These are phyloP conservation scores for Corydoras sp. DNA, from an alignment of 2,113 vertebrate genomes.

Conservation along the genomic window DNA sequence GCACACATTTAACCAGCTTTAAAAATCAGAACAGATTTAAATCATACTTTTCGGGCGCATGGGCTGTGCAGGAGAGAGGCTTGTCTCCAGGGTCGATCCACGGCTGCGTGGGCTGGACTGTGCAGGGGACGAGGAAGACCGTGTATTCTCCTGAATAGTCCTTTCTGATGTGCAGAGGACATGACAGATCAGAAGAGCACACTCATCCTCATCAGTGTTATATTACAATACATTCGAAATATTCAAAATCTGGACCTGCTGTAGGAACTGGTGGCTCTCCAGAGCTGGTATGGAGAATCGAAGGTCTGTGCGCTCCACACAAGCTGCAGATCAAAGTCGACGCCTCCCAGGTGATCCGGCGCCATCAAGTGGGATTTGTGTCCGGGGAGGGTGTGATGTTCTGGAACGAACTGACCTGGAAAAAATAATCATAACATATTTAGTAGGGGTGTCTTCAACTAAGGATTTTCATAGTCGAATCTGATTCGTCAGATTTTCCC, in stretches of 20 bases:
- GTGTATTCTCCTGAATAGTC: slow-evolving; percentile 95
- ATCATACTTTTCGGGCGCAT: slow-evolving; percentile 80
- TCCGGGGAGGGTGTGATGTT: slow-evolving; percentile 91
- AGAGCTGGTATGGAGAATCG: slow-evolving; percentile 93
- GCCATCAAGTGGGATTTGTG: slow-evolving; percentile 82
- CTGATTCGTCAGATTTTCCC: too few relatives aligned
- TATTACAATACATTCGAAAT: too few relatives aligned
- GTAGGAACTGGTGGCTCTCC: slow-evolving; percentile 95
- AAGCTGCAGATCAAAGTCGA: slow-evolving; percentile 89
- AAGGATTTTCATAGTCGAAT: too few relatives aligned
- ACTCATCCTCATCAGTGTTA: too few relatives aligned
- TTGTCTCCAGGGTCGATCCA: slow-evolving; percentile 92
- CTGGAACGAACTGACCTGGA: slow-evolving; percentile 88
- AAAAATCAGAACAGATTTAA: background rate
- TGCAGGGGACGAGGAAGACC: slow-evolving; percentile 87
- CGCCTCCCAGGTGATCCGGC: slow-evolving; percentile 90
- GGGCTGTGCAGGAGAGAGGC: slow-evolving; percentile 87
- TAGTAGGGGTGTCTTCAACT: too few relatives aligned
- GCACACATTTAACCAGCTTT: too few relatives aligned
- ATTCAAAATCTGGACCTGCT: slow-evolving; percentile 71
- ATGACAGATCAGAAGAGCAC: background rate
- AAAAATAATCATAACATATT: background rate
- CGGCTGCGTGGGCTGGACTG: slow-evolving; percentile 90
- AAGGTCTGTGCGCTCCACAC: slow-evolving; percentile 96
- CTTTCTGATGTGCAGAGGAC: slow-evolving; percentile 69